A percentile compares a stretch with the other conserved stretches of the same genome.
Evolutionary conservation across 2,113 vertebrate species (phyloP).

Genomic region (Climacteris rufus): DNA sequence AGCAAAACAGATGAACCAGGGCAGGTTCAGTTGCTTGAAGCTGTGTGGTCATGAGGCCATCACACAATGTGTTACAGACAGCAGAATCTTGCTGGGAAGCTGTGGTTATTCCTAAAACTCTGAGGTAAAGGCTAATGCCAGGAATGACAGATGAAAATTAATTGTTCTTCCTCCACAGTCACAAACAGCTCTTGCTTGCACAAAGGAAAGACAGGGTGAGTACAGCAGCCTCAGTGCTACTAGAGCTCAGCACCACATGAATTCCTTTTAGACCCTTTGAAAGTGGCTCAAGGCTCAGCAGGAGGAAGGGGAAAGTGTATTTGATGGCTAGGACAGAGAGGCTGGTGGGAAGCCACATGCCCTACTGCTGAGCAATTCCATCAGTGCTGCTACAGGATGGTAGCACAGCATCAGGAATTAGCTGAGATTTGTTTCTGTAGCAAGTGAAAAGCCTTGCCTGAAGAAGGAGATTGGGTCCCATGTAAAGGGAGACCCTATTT

Average conservation of each 20-base stretch:
- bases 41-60: rapidly evolving
- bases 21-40: background rate
- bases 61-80: rapidly evolving
- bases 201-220: rapidly evolving
- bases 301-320: background rate
- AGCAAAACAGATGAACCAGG: background rate
- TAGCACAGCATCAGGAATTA: background rate
- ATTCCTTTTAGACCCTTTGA: background rate
- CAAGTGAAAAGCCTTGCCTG: background rate
- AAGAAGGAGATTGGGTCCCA: background rate
- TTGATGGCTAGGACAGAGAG: background rate
- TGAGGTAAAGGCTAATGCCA: background rate
- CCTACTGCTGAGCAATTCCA: background rate
- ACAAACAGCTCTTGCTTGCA: background rate
- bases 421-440: background rate
- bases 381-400: background rate
- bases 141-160: background rate
- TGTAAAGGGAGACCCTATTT: background rate
- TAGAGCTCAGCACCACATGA: background rate
- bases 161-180: background rate
- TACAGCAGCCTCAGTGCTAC: background rate
- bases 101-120: background rate
- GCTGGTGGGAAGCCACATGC: background rate
- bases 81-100: background rate
- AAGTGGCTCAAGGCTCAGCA: background rate